These are phyloP conservation scores for Spongilla lacustris DNA, from an alignment of 37 sponge, comb jelly and placozoan species.

Conservation along the genomic window DNA sequence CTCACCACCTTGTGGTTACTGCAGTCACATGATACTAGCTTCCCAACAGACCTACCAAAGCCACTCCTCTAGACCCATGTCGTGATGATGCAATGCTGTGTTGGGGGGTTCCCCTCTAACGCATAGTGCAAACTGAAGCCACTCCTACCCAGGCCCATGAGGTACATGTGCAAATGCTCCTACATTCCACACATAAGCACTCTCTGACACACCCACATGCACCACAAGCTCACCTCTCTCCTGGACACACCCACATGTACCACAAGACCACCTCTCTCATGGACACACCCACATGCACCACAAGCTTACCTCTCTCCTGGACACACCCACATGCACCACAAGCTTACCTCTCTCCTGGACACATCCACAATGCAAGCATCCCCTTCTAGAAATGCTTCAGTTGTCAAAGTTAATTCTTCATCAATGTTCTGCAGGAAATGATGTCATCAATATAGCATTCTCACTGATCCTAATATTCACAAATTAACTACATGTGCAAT, in stretches of 20 bases:
- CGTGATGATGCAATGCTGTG: too few species aligned
- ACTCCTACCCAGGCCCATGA: too few species aligned
- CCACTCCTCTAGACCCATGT: too few species aligned
- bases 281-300: too few species aligned
- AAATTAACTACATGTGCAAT: neutral
- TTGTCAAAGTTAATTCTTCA: constrained; percentile 75
- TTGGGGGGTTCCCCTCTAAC: too few species aligned
- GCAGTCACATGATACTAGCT: too few species aligned
- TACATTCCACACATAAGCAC: too few species aligned
- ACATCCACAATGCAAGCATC: constrained; percentile 57
- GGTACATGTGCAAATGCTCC: too few species aligned
- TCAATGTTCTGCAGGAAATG: constrained; percentile 67
- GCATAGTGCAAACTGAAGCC: too few species aligned
- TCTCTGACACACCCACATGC: too few species aligned
- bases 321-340: constrained; percentile 41
- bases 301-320: constrained; percentile 63
- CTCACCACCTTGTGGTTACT: neutral
- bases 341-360: constrained; percentile 69
- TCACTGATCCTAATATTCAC: neutral
- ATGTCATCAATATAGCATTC: neutral
- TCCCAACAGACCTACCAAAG: too few species aligned
- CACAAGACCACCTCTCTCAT: constrained; percentile 51
- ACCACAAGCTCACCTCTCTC: constrained; percentile 62
- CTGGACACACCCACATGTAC: constrained; percentile 43
- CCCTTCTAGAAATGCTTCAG: constrained; percentile 84